Evolutionary conservation across 2,888 invertebrate species (phyloP).

Genomic region (Platycnemis pennipes): DNA sequence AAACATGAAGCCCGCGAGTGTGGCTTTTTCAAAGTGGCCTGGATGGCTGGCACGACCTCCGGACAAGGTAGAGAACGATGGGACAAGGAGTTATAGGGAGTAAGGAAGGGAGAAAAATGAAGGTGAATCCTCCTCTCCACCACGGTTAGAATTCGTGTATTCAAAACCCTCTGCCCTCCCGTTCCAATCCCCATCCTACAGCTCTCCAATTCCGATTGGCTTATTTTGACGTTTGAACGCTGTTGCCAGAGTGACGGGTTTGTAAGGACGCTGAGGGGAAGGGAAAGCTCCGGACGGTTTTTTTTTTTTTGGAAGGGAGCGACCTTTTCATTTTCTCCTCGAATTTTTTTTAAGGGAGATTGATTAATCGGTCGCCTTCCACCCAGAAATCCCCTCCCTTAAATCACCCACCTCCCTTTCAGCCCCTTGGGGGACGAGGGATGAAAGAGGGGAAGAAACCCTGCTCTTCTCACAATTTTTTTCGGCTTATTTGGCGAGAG

Average conservation of each 20-base stretch:
- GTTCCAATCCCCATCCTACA: background rate
- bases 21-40: background rate
- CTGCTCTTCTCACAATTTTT: too few species aligned
- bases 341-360: background rate
- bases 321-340: background rate
- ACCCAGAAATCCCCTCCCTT: background rate
- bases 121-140: background rate
- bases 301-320: too few species aligned
- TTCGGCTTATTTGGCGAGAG: background rate
- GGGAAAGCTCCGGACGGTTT: background rate
- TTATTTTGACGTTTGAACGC: slow-evolving; percentile 32
- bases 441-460: background rate
- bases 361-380: slow-evolving; percentile 5
- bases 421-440: background rate
- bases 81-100: background rate
- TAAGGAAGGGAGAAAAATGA: background rate
- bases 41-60: background rate
- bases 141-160: slow-evolving; percentile 14
- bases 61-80: background rate
- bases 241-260: slow-evolving; percentile 1
- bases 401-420: background rate
- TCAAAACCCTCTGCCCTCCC: background rate
- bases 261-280: background rate
- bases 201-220: background rate
- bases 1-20: background rate